A percentile compares a stretch with the other conserved stretches of the same genome.
phyloP scores from a whole-genome alignment of 2,888 invertebrate genomes.

The Apoderus coryli region DNA sequence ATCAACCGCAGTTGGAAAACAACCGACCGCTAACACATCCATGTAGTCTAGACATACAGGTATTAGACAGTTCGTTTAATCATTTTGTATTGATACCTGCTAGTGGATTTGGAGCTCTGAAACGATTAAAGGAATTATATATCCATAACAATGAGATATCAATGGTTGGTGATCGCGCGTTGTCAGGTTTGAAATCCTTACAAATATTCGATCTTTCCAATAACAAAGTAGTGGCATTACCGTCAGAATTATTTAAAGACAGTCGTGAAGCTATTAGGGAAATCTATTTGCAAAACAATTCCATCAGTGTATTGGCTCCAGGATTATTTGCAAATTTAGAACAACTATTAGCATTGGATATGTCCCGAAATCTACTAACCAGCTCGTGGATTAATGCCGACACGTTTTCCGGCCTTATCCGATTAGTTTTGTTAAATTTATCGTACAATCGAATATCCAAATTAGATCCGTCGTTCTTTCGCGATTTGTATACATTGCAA shows the following conservation, averaged over 20 bases:
- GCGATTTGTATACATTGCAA: conserved; percentile 73
- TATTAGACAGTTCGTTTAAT: conserved; percentile 71
- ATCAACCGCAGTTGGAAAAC: conserved; percentile 30
- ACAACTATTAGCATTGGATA: conserved; percentile 65
- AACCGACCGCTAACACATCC: conserved; percentile 30
- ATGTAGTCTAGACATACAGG: conserved; percentile 68
- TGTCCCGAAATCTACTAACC: conserved; percentile 74
- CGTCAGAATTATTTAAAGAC: conserved; percentile 72
- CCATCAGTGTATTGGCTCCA: conserved; percentile 71
- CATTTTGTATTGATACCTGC: conserved; percentile 72
- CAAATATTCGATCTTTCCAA: conserved; percentile 79
- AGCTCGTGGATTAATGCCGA: conserved; percentile 75
- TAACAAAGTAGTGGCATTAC: conserved; percentile 79
- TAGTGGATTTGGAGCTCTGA: conserved; percentile 66
- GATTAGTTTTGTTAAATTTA: conserved; percentile 73
- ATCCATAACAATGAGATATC: conserved; percentile 81
- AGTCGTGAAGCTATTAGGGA: conserved; percentile 67
- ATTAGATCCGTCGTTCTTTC: conserved; percentile 70
- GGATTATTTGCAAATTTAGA: conserved; percentile 75
- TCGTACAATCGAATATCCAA: conserved; percentile 72
- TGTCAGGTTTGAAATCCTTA: conserved; percentile 65
- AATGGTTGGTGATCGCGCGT: conserved; percentile 71
- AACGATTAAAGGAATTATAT: conserved; percentile 64
- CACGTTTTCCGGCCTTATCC: conserved; percentile 77
- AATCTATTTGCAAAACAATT: conserved; percentile 83